These are phyloP conservation scores for Mormyrus hasselquistii DNA, from an alignment of 2,797 vertebrate genomes.

Conservation along the genomic window DNA sequence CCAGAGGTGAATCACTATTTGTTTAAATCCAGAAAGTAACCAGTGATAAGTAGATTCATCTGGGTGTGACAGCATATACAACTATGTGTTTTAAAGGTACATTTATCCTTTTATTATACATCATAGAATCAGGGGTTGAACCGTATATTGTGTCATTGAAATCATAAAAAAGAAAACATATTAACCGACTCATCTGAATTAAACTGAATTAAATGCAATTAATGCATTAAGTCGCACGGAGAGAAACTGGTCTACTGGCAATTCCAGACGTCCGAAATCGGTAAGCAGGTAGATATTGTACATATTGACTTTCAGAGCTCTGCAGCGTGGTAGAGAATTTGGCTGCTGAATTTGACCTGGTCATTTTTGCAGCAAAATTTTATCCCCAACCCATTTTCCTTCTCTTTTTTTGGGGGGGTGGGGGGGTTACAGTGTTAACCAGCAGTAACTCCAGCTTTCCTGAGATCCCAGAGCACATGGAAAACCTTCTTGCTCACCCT, in stretches of 20 bases:
- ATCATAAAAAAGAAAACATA: neutral
- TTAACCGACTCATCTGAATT: neutral
- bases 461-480: neutral
- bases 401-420: neutral
- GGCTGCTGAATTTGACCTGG: neutral
- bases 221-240: neutral
- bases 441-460: neutral
- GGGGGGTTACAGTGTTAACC: neutral
- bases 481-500: neutral
- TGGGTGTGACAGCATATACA: neutral
- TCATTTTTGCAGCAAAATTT: neutral
- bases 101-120: neutral
- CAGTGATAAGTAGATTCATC: neutral
- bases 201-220: neutral
- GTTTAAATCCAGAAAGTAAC: neutral
- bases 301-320: neutral
- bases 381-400: neutral
- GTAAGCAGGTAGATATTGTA: neutral
- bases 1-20: neutral
- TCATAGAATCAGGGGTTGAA: neutral
- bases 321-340: neutral
- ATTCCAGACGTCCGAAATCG: neutral
- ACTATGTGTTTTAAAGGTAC: neutral
- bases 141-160: neutral
- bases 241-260: neutral